Conservation (phyloP, 2,113 vertebrate genomes). For the Odocoileus virginianus region DNA sequence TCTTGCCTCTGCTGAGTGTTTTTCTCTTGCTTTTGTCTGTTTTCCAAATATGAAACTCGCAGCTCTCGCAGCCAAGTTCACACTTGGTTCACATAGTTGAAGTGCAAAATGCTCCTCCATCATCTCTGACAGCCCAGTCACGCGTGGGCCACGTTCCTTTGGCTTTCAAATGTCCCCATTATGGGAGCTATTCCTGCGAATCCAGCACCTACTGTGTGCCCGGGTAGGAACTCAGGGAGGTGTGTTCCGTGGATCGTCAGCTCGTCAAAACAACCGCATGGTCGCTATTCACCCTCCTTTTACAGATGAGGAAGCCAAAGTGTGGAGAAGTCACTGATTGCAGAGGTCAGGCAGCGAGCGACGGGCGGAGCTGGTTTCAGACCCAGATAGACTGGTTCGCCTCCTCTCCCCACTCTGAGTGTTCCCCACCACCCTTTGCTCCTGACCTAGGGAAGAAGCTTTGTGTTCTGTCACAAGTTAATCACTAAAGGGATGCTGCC, state of each 20-base stretch:
- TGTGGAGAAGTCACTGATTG: fast-evolving
- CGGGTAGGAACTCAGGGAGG: background rate
- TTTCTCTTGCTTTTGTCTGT: background rate
- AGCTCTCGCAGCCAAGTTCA: background rate
- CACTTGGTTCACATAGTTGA: background rate
- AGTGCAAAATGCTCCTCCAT: background rate
- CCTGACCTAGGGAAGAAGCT: background rate
- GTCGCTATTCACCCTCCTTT: fast-evolving
- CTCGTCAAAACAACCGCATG: fast-evolving
- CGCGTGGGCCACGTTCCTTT: background rate
- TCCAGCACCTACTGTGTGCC: background rate
- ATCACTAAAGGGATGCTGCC: background rate
- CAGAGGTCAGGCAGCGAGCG: background rate
- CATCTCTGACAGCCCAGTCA: background rate
- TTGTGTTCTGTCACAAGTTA: background rate
- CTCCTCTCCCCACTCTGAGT: background rate
- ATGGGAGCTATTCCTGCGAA: background rate
- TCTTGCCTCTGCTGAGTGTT: background rate
- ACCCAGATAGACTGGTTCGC: background rate
- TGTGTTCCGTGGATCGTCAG: too few species aligned
- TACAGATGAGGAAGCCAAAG: background rate
- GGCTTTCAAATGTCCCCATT: background rate
- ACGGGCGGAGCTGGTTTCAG: background rate
- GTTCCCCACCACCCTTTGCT: background rate
- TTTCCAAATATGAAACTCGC: background rate